A percentile compares a stretch with the other conserved stretches of the same genome.
These are phyloP conservation scores for Acipenser transmontanus DNA, from an alignment of 2,797 vertebrate species.

Conservation along the genomic window DNA sequence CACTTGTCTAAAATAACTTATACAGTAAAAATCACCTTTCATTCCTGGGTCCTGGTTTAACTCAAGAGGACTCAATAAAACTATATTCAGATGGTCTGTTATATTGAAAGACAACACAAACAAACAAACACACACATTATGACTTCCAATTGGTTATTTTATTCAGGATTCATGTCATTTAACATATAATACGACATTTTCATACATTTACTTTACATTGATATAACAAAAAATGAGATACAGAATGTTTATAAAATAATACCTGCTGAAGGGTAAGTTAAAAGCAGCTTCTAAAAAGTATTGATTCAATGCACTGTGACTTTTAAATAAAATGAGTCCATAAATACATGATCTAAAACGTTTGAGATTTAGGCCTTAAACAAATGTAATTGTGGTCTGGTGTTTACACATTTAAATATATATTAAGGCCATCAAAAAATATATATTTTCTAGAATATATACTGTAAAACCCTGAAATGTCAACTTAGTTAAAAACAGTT, in stretches of 20 bases:
- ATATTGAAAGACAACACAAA: not conserved
- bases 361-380: constrained; percentile 31
- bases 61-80: no score
- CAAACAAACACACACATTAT: constrained; percentile 10
- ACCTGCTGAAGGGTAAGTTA: constrained; percentile 39
- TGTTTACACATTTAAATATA: constrained; percentile 39
- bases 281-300: constrained; percentile 52
- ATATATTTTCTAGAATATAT: constrained; percentile 35
- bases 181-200: constrained; percentile 36
- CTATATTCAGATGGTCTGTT: no score
- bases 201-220: constrained; percentile 23
- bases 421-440: constrained; percentile 59
- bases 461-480: constrained; percentile 35
- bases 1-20: no score
- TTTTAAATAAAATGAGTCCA: constrained; percentile 53
- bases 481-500: constrained; percentile 22
- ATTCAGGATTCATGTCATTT: constrained; percentile 47
- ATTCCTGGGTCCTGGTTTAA: no score
- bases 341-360: constrained; percentile 43
- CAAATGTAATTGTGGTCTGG: constrained; percentile 19
- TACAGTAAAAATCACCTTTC: no score
- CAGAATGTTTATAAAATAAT: constrained; percentile 55
- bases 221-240: constrained; percentile 44
- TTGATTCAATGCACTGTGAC: constrained; percentile 47
- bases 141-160: constrained; percentile 51